Conservation (phyloP, 2,113 vertebrate species). For the Cryptotis parvus region DNA sequence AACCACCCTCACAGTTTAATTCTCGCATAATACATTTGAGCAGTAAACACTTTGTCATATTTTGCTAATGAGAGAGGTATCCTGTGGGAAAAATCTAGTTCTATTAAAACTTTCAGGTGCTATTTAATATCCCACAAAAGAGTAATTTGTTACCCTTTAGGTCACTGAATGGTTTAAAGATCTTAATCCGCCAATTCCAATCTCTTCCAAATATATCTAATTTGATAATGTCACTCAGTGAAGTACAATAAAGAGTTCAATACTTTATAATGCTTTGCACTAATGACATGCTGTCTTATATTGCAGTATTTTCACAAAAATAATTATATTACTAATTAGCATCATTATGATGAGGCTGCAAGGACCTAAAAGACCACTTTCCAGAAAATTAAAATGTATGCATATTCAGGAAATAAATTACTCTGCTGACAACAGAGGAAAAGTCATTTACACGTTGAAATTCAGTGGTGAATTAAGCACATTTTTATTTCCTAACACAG, state of each 20-base stretch:
- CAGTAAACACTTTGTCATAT: conserved; percentile 28
- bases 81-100: background rate
- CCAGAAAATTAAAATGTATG: background rate
- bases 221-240: background rate
- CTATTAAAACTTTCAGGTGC: background rate
- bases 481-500: conserved; percentile 44
- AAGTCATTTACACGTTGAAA: background rate
- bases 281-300: background rate
- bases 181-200: background rate
- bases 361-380: background rate
- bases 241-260: background rate
- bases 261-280: background rate
- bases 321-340: background rate
- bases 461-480: conserved; percentile 18
- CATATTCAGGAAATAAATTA: background rate
- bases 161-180: background rate
- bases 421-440: background rate
- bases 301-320: background rate
- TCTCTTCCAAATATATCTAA: background rate
- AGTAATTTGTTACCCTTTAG: background rate
- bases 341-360: conserved; percentile 5
- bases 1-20: background rate
- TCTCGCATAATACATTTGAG: background rate
- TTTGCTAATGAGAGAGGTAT: background rate
- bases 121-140: background rate